phyloP scores from a whole-genome alignment of 2,888 invertebrate species.

The Chrysodeixis includens region DNA sequence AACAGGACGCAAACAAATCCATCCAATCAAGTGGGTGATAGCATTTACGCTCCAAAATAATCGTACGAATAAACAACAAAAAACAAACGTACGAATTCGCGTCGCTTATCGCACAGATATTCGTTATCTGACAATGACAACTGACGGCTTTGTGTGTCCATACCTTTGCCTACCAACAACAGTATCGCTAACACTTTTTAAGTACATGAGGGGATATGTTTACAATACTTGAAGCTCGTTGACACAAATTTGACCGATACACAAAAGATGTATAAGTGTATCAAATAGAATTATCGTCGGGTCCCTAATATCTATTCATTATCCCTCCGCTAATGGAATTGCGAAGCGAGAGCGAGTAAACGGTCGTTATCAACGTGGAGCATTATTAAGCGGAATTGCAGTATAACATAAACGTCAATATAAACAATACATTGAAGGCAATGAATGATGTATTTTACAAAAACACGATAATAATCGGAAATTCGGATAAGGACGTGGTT shows the following conservation, averaged over 20 bases:
- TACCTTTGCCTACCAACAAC: conserved; percentile 24
- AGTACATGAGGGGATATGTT: background rate
- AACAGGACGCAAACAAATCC: conserved; percentile 18
- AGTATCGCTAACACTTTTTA: conserved; percentile 21
- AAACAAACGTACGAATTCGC: conserved; percentile 30
- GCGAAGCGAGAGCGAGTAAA: background rate
- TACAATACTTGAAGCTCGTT: background rate
- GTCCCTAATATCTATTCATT: conserved; percentile 1
- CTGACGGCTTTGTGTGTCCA: conserved; percentile 14
- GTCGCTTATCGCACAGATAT: conserved; percentile 34
- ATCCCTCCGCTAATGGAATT: background rate
- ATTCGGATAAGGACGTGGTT: background rate
- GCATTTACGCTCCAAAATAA: conserved; percentile 20
- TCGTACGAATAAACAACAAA: conserved; percentile 36
- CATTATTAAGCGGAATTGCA: background rate
- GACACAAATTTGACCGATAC: background rate
- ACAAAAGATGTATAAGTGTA: background rate
- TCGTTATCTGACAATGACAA: conserved; percentile 45
- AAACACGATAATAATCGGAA: background rate
- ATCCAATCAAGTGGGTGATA: conserved; percentile 24
- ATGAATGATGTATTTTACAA: background rate
- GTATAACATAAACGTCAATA: background rate
- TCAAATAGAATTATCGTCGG: background rate
- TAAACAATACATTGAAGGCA: background rate
- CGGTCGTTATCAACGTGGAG: background rate